Percentiles rank a stretch among this genome's conserved stretches.
Conservation (phyloP, 2,113 vertebrate species). For the Tinamus guttatus region DNA sequence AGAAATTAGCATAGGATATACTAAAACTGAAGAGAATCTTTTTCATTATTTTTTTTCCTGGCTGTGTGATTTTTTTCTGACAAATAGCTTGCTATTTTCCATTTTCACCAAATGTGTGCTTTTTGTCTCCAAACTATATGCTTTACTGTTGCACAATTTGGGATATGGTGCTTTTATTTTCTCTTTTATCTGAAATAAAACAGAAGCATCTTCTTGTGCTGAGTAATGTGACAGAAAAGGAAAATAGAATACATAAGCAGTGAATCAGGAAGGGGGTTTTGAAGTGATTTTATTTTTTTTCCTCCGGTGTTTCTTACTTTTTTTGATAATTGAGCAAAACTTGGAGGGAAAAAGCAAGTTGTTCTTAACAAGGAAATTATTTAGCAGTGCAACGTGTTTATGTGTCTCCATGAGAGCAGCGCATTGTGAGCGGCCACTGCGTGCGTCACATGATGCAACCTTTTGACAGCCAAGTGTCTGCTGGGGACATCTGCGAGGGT, state of each 20-base stretch:
- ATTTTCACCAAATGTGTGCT: neutral
- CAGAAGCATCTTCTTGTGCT: neutral
- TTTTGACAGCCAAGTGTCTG: constrained; percentile 91
- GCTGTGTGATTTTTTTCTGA: neutral
- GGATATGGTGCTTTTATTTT: constrained; percentile 43
- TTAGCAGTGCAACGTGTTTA: constrained; percentile 68
- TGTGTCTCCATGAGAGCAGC: constrained; percentile 73
- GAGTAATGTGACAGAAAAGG: neutral
- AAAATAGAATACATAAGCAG: constrained; percentile 1
- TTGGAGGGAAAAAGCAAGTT: neutral
- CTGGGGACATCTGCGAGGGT: constrained; percentile 89
- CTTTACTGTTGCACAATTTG: constrained; percentile 41
- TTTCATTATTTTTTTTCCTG: neutral
- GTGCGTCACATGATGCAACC: constrained; percentile 84
- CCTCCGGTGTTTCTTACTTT: neutral
- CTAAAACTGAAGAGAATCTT: neutral
- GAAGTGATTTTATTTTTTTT: neutral
- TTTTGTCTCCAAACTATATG: constrained; percentile 22
- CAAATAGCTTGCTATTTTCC: neutral
- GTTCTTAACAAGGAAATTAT: constrained; percentile 66
- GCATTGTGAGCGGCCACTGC: constrained; percentile 85
- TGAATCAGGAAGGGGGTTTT: neutral
- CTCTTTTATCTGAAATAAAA: constrained; percentile 15
- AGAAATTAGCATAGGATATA: neutral
- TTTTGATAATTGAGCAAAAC: constrained; percentile 37